A percentile compares a stretch with the other conserved stretches of the same genome.
Conservation (phyloP, 2,888 invertebrate genomes). For the Ethmia dodecea region DNA sequence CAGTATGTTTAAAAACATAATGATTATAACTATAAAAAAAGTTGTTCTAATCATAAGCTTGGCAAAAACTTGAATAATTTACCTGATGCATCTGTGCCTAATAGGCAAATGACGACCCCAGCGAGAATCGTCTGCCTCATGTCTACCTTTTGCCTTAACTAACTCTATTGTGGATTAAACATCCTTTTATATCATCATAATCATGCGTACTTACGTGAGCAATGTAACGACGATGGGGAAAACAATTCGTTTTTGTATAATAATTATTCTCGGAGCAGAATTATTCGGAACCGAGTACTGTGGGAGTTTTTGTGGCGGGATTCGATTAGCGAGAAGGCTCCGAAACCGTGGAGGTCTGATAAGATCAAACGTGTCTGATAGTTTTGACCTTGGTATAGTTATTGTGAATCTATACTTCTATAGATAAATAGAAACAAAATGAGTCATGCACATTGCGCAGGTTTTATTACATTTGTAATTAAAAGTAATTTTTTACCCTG, state of each 20-base stretch:
- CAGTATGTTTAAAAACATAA: neutral
- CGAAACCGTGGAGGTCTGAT: too few species aligned
- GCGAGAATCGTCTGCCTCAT: neutral
- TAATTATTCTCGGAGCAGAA: neutral
- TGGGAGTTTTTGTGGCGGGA: neutral
- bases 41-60: neutral
- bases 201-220: neutral
- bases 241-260: neutral
- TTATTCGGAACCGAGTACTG: neutral
- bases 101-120: neutral
- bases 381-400: too few species aligned
- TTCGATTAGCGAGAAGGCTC: neutral
- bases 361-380: too few species aligned
- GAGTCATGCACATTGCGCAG: too few species aligned
- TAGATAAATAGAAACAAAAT: too few species aligned
- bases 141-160: neutral
- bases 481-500: too few species aligned
- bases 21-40: neutral
- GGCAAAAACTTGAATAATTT: neutral
- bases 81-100: neutral
- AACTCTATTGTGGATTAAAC: neutral
- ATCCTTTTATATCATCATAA: neutral
- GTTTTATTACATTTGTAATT: too few species aligned
- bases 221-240: neutral
- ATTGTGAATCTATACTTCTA: too few species aligned